These are phyloP conservation scores for Trimorus sp. DNA, from an alignment of 2,888 invertebrate species.

Conservation along the genomic window DNA sequence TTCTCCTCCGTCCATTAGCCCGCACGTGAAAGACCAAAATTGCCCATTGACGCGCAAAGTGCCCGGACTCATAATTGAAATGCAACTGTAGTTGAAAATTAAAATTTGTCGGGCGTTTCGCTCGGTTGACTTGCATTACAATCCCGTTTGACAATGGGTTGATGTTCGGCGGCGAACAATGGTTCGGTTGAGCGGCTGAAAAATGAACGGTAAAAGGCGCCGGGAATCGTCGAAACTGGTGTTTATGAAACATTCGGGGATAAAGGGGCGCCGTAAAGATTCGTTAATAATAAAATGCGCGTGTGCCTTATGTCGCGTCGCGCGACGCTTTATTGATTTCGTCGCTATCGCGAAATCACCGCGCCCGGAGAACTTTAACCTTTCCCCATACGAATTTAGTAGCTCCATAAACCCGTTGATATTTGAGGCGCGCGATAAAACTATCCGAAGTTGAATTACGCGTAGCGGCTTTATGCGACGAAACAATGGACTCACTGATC, in stretches of 20 bases:
- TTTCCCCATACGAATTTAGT: constrained; percentile 59
- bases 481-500: constrained; percentile 65
- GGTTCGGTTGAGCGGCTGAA: constrained; percentile 19
- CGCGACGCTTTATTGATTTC: constrained; percentile 57
- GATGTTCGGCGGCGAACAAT: constrained; percentile 34
- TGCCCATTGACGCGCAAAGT: too few relatives aligned
- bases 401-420: constrained; percentile 60
- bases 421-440: constrained; percentile 60
- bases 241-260: constrained; percentile 54
- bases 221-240: constrained; percentile 27
- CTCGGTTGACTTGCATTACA: constrained; percentile 28
- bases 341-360: constrained; percentile 47
- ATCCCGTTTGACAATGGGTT: constrained; percentile 8
- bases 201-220: constrained; percentile 38
- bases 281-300: constrained; percentile 53
- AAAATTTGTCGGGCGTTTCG: constrained; percentile 10
- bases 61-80: too few relatives aligned
- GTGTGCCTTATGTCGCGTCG: constrained; percentile 47
- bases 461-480: constrained; percentile 56
- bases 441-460: constrained; percentile 55
- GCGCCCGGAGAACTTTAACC: constrained; percentile 48
- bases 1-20: too few relatives aligned
- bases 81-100: not conserved
- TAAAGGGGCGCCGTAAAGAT: constrained; percentile 50
- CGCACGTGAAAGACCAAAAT: too few relatives aligned